Conservation (phyloP, 2,888 invertebrate genomes). For the Limenitis camilla region DNA sequence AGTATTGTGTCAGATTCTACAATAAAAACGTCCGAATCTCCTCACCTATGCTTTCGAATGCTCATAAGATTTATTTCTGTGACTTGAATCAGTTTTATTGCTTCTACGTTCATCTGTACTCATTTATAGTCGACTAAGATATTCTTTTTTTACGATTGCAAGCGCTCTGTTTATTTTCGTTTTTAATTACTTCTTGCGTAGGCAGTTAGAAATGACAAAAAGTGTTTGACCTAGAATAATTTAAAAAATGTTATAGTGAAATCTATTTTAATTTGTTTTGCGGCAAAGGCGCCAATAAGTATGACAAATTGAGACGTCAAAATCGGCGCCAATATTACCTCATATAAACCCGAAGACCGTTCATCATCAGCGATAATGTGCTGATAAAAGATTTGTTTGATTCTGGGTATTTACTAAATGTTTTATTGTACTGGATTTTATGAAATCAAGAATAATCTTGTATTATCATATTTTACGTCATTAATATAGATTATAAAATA, state of each 20-base stretch:
- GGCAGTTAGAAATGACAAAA: constrained; percentile 66
- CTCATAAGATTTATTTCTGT: constrained; percentile 69
- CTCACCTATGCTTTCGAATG: constrained; percentile 57
- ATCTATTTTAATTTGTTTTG: constrained; percentile 27
- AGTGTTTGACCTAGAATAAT: constrained; percentile 45
- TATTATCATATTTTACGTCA: neutral
- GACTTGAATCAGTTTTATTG: constrained; percentile 71
- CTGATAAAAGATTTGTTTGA: constrained; percentile 12
- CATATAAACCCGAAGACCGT: constrained; percentile 12
- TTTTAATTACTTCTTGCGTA: constrained; percentile 73
- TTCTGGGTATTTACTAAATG: neutral
- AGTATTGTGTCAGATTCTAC: constrained; percentile 43
- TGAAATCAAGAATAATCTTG: neutral
- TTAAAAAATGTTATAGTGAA: constrained; percentile 29
- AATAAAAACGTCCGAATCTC: constrained; percentile 46
- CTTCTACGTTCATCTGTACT: constrained; percentile 68
- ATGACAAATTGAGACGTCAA: constrained; percentile 23
- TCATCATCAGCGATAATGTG: constrained; percentile 16
- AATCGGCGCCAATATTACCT: constrained; percentile 16
- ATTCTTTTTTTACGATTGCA: constrained; percentile 71
- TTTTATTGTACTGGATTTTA: constrained; percentile 2
- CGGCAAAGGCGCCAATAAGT: constrained; percentile 20
- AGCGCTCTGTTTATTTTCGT: constrained; percentile 74
- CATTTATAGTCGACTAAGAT: constrained; percentile 72
- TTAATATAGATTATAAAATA: constrained; percentile 1